Percentiles rank a stretch among this genome's conserved stretches.
Evolutionary conservation across 2,113 vertebrate species (phyloP).

Genomic region (Capreolus pygargus): DNA sequence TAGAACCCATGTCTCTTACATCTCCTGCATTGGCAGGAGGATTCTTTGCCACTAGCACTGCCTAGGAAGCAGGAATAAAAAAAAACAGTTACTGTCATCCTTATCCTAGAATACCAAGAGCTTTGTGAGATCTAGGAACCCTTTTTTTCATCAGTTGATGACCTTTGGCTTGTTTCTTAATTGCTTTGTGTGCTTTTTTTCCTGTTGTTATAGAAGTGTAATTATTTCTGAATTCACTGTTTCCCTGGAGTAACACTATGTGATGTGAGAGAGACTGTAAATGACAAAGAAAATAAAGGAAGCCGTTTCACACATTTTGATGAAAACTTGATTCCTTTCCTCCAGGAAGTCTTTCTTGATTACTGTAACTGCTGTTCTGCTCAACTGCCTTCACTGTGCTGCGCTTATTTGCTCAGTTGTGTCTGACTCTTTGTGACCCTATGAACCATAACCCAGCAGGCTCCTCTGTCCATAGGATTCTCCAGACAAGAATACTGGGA

Average conservation of each 20-base stretch:
- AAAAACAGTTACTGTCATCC: neutral
- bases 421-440: neutral
- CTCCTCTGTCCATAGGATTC: neutral
- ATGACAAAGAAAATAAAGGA: neutral
- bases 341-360: neutral
- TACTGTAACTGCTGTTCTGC: neutral
- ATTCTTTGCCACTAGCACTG: neutral
- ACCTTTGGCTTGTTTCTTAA: neutral
- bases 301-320: neutral
- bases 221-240: neutral
- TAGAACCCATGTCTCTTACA: neutral
- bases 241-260: neutral
- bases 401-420: neutral
- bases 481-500: neutral
- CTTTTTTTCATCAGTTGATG: neutral
- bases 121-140: neutral
- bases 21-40: neutral
- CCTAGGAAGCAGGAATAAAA: neutral
- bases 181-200: neutral
- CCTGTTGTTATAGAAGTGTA: neutral
- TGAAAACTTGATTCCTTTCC: neutral
- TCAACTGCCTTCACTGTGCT: neutral
- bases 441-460: neutral
- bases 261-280: neutral
- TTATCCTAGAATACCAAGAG: neutral